Percentiles rank a stretch among this genome's conserved stretches.
phyloP scores from a whole-genome alignment of 2,113 vertebrate species.

The Poeciliopsis turrubarensis region DNA sequence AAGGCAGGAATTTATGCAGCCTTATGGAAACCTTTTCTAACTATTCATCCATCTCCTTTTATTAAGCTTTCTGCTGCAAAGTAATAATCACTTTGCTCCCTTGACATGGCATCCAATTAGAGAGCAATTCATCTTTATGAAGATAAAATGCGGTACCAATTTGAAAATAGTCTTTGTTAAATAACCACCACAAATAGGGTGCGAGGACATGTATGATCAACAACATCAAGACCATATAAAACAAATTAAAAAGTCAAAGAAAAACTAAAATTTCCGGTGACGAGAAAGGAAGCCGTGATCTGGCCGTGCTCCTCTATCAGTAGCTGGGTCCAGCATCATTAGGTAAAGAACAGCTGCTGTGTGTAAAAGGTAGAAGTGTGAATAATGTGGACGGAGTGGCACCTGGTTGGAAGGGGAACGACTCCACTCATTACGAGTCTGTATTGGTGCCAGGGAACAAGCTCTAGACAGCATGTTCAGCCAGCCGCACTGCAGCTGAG shows the following conservation, averaged over 20 bases:
- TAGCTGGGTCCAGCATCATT: slow-evolving; percentile 63
- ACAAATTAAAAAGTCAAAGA: slow-evolving; percentile 17
- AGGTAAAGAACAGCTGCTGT: slow-evolving; percentile 76
- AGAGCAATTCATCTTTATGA: slow-evolving; percentile 41
- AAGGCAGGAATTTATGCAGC: background rate
- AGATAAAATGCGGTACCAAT: slow-evolving; percentile 52
- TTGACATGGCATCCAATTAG: slow-evolving; percentile 56
- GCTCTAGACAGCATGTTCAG: slow-evolving; percentile 52
- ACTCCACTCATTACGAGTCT: slow-evolving; percentile 67
- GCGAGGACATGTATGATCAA: background rate
- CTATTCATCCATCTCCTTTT: slow-evolving; percentile 10
- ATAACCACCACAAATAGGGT: slow-evolving; percentile 37
- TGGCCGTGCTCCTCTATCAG: slow-evolving; percentile 41
- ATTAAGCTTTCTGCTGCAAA: slow-evolving; percentile 20
- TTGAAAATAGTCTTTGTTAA: slow-evolving; percentile 49
- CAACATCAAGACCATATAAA: background rate
- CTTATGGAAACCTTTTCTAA: background rate
- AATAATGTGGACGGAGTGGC: slow-evolving; percentile 74
- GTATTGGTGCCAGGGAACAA: slow-evolving; percentile 62
- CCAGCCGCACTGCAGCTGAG: slow-evolving; percentile 53
- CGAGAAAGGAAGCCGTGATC: slow-evolving; percentile 33
- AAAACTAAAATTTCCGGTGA: slow-evolving; percentile 27
- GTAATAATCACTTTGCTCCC: slow-evolving; percentile 28
- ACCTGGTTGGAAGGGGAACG: slow-evolving; percentile 60
- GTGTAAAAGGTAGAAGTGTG: slow-evolving; percentile 74